Evolutionary conservation across 2,797 vertebrate species (phyloP).

Genomic region (Mus minutoides): DNA sequence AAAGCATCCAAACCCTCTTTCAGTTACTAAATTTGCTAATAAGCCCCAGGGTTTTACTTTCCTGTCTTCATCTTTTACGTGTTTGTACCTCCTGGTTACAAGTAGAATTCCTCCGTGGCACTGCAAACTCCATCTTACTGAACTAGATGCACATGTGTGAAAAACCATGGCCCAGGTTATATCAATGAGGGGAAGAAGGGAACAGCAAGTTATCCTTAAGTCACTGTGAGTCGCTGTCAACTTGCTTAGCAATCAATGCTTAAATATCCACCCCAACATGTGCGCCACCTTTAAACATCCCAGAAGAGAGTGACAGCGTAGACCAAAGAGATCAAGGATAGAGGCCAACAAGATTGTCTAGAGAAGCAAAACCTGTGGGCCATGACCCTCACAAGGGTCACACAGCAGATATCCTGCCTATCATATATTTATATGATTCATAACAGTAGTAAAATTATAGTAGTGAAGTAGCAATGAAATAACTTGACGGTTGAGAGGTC

Average conservation of each 20-base stretch:
- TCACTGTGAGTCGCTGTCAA: background rate
- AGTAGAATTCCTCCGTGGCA: background rate
- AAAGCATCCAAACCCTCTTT: background rate
- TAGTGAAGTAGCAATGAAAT: background rate
- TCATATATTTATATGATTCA: background rate
- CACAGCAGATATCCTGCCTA: background rate
- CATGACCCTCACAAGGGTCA: background rate
- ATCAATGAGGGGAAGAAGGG: background rate
- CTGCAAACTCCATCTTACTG: background rate
- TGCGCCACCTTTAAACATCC: background rate
- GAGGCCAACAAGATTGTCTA: background rate
- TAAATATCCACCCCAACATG: background rate
- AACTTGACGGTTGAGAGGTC: background rate
- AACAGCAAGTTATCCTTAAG: background rate
- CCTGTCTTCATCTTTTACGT: background rate
- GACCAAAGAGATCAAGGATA: background rate
- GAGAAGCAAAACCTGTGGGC: too few relatives aligned
- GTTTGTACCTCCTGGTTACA: background rate
- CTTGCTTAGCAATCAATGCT: background rate
- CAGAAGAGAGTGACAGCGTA: background rate
- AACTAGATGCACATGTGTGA: background rate
- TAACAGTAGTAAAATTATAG: background rate
- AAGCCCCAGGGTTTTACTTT: background rate
- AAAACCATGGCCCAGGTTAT: background rate
- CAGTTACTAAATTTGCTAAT: constrained; percentile 7